Base-by-base conservation (phyloP, 1,140 invertebrate species). In the Harpegnathos saltator region DNA sequence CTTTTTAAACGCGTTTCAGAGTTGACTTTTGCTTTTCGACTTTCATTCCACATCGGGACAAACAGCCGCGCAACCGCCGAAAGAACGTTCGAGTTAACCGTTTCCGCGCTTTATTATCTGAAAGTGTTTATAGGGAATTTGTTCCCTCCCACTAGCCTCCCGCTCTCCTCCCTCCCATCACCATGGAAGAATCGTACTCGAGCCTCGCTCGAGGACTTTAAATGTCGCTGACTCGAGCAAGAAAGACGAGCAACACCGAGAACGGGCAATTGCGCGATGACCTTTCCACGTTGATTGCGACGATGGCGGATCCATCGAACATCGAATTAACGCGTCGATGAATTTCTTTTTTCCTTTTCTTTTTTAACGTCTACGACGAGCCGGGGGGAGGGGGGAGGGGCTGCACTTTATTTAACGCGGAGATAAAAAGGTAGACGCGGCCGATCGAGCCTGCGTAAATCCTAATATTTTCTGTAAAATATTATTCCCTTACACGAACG, bases 401-500 rank as follows among this genome's bases (percentile, higher is more conserved):
- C n/a, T 15, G n/a, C 58, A 19, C 22, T 24, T 48, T 62, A 82
- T 65, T 82, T n/a, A 82, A 58, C 54, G 54, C 33, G n/a, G 38
- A 15, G 50, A 66, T 56, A 24, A 77, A 77, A 77, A 24, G 62
- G 19, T 68, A 68, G 74, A 58, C 14, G 65, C 38, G 38, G 52
- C 52, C 33, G 75, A 80, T 80, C 75, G 33, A 80, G 65, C 65
- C 71, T 48, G 65, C 65, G 59, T 80, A 80, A 78, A 78, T 71
- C 75, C 65, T 80, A 69, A 80, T 69, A 80, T 48, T 80, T 80
- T 80, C 61, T 69, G 75, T 58, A 80, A 80, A 80, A 80, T 80
- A 69, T 69, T 69, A 71, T 80, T 80, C 54, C 52, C 75, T 80
- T 71, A 69, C 52, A 52, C 65, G 65, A 69, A 29, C 75, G 52